phyloP scores from a whole-genome alignment of 2,113 vertebrate species.

The Phrynosoma platyrhinos region DNA sequence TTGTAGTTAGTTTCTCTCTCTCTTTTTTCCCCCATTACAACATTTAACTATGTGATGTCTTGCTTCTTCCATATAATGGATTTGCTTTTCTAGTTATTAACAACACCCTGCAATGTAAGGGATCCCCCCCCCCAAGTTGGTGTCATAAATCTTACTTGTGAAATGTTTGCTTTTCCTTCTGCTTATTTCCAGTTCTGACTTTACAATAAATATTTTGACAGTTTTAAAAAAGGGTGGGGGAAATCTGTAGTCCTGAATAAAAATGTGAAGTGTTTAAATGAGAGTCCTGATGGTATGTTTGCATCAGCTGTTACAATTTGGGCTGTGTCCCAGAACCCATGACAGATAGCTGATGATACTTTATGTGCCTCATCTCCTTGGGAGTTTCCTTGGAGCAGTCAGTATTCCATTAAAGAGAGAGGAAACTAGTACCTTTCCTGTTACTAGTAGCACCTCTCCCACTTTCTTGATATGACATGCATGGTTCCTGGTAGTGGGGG shows the following conservation, averaged over 20 bases:
- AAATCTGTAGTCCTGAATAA: conserved; percentile 79
- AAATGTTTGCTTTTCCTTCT: conserved; percentile 79
- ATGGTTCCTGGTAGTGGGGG: no score
- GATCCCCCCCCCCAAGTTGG: conserved; percentile 66
- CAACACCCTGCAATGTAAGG: conserved; percentile 71
- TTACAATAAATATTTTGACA: conserved; percentile 90
- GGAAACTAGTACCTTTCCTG: no score
- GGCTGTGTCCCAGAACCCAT: background rate
- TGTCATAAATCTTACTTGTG: conserved; percentile 80
- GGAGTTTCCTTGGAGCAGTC: background rate
- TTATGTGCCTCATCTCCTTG: background rate
- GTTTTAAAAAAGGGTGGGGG: conserved; percentile 62
- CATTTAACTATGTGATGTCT: conserved; percentile 68
- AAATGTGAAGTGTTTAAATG: conserved; percentile 41
- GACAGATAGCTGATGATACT: background rate
- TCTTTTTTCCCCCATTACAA: conserved; percentile 38
- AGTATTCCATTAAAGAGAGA: background rate
- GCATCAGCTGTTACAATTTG: conserved; percentile 14
- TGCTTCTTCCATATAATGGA: conserved; percentile 71
- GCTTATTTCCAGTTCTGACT: conserved; percentile 82
- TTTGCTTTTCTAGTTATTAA: conserved; percentile 76
- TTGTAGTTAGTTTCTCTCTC: conserved; percentile 58
- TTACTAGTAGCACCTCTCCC: no score
- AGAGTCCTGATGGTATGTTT: conserved; percentile 33
- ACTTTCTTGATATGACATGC: no score